These are phyloP conservation scores for Carettochelys insculpta DNA, from an alignment of 2,113 vertebrate genomes.

Conservation along the genomic window DNA sequence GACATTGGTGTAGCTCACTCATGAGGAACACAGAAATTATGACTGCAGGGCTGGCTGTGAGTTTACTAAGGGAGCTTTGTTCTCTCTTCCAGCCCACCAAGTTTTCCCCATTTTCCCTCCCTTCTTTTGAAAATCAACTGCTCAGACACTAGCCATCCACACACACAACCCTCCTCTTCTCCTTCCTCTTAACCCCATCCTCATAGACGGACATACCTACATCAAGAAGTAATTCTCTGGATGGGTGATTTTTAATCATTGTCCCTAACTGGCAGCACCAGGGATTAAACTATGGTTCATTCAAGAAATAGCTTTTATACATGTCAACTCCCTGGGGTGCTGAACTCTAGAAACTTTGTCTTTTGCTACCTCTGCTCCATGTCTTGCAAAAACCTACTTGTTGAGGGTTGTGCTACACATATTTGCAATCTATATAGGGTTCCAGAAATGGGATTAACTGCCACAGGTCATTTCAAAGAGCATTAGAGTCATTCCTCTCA, in stretches of 20 bases:
- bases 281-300: constrained; percentile 60
- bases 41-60: background rate
- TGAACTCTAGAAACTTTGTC: constrained; percentile 51
- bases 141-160: constrained; percentile 31
- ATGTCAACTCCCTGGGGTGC: constrained; percentile 51
- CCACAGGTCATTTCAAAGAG: background rate
- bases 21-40: background rate
- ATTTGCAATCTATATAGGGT: constrained; percentile 36
- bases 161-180: constrained; percentile 20
- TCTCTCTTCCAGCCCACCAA: background rate
- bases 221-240: constrained; percentile 64
- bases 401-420: background rate
- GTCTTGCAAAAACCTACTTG: constrained; percentile 46
- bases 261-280: constrained; percentile 56
- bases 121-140: constrained; percentile 23
- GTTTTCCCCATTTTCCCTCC: background rate
- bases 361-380: constrained; percentile 1
- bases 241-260: constrained; percentile 68
- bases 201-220: background rate
- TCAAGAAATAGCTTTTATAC: constrained; percentile 51
- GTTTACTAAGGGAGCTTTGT: constrained; percentile 55
- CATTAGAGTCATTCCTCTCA: constrained; percentile 8
- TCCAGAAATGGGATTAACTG: constrained; percentile 58
- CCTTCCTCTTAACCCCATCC: background rate
- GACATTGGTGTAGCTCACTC: background rate